Base-by-base conservation (phyloP, 2,888 invertebrate genomes). In the Callimorpha dominula region DNA sequence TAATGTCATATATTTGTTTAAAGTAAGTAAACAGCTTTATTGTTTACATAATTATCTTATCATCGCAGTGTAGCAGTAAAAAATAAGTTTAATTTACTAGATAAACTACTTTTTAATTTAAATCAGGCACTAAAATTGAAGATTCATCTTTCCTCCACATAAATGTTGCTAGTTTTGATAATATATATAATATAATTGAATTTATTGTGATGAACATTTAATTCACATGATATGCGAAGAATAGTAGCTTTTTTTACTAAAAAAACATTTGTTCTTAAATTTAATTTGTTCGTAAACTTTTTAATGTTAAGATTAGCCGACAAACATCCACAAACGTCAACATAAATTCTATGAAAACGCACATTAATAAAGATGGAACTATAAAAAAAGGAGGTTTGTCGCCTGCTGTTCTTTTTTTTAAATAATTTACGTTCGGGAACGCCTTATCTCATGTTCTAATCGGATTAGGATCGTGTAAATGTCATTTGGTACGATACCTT, bases 271-370 rank as follows among this genome's bases (percentile, higher is more conserved):
- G 12, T 60, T 60, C 20, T 60, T 31, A 5, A 4, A 31, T 12
- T 50, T 62, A 62, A 62, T 49, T 62, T n/a, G 68, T 62, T 63
- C 17, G 12, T 68, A 20, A 46, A 52, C 66, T 78, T 78, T 80
- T 74, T 74, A 72, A 60, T 17, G 15, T 73, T 79, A 82, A 86
- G 82, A 84, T 86, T 81, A 84, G 86, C 79, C 74, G 74, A 74
- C 85, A 86, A 77, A 80, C 82, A 79, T 79, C 78, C 80, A 81
- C 90, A 90, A 87, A 91, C 89, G 93, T 92, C 87, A 86, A 89
- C 91, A 93, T 93, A 94, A 94, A 94, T 93, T 92, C 88, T 89
- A 92, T 89, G 87, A 92, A 93, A 93, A 92, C 89, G 82, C 81
- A 86, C 93, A 93, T 93, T 91, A 90, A 92, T 93, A 91, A 90